phyloP scores from a whole-genome alignment of 2,888 invertebrate species.

The Notodonta ziczac region DNA sequence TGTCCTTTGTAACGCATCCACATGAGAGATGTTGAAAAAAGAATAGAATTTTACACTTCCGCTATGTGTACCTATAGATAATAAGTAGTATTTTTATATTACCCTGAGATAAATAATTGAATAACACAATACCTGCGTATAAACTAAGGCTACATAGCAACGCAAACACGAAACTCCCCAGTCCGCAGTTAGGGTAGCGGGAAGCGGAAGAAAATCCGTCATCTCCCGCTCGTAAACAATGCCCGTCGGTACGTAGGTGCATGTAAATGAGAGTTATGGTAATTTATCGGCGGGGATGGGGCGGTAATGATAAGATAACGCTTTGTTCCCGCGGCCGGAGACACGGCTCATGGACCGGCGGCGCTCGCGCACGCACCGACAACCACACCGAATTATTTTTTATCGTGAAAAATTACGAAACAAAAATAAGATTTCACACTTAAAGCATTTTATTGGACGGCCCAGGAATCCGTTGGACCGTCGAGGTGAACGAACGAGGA shows the following conservation, averaged over 20 bases:
- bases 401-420: constrained; percentile 60
- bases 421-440: constrained; percentile 64
- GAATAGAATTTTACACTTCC: too few species aligned
- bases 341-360: constrained; percentile 60
- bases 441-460: constrained; percentile 48
- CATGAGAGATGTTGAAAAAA: background rate
- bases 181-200: constrained; percentile 44
- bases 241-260: constrained; percentile 67
- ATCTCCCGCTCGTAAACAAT: constrained; percentile 78
- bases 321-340: constrained; percentile 68
- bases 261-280: constrained; percentile 81
- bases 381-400: constrained; percentile 41
- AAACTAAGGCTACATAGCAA: constrained; percentile 14
- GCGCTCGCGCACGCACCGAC: constrained; percentile 33
- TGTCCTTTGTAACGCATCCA: background rate
- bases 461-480: constrained; percentile 34
- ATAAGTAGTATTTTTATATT: background rate
- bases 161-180: constrained; percentile 38
- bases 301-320: constrained; percentile 79
- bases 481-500: constrained; percentile 43
- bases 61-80: too few species aligned
- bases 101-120: background rate
- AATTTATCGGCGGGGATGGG: constrained; percentile 75
- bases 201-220: constrained; percentile 82
- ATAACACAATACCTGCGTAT: background rate